Conservation (phyloP, 1,140 invertebrate species). For the Zaprionus taronus region DNA sequence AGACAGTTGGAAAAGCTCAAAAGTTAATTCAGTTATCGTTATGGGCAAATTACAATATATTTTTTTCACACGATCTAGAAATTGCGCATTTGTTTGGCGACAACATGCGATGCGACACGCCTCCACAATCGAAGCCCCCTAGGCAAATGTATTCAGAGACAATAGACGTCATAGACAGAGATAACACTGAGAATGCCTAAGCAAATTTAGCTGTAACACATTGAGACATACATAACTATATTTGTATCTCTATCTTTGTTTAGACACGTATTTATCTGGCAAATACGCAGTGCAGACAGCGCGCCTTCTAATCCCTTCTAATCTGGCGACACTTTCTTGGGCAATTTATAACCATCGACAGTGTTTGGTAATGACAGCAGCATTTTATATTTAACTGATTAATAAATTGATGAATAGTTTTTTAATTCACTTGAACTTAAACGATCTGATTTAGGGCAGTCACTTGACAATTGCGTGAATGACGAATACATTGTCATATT, state of each 20-base stretch:
- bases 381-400: neutral
- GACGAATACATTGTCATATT: too few species aligned
- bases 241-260: slow-evolving; percentile 13
- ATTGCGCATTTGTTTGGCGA: slow-evolving; percentile 54
- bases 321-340: too few species aligned
- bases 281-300: slow-evolving; percentile 29
- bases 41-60: slow-evolving; percentile 40
- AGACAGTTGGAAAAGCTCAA: neutral
- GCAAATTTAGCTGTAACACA: slow-evolving; percentile 40
- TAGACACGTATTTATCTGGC: slow-evolving; percentile 31
- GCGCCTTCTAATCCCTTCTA: slow-evolving; percentile 21
- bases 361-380: neutral
- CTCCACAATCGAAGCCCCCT: neutral
- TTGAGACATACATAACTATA: neutral
- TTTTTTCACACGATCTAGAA: slow-evolving; percentile 30
- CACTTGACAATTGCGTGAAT: slow-evolving; percentile 7
- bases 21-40: slow-evolving; percentile 49
- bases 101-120: slow-evolving; percentile 36
- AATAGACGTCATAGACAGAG: slow-evolving; percentile 64
- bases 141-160: slow-evolving; percentile 35
- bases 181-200: slow-evolving; percentile 5
- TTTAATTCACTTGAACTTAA: neutral
- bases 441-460: slow-evolving; percentile 11
- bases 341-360: neutral
- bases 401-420: neutral